Evolutionary conservation across 2,797 vertebrate genomes (phyloP).

Genomic region (Enteromius trimaculatus): DNA sequence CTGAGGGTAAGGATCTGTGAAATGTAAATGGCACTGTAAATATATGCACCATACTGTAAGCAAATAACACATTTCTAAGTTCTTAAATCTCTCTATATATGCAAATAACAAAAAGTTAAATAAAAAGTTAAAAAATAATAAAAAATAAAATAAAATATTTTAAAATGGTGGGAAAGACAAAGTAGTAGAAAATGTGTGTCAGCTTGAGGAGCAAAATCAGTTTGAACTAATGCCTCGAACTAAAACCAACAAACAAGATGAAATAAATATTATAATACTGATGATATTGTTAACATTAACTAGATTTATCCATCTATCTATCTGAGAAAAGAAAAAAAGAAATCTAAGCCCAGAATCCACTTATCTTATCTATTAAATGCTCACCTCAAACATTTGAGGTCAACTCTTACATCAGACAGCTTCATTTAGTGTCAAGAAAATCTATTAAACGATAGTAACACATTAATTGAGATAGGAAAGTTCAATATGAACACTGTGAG

Average conservation of each 20-base stretch:
- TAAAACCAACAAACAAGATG: no score
- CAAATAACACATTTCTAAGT: background rate
- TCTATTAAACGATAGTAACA: slow-evolving; percentile 57
- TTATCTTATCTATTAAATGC: slow-evolving; percentile 29
- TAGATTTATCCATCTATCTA: no score
- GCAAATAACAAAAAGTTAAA: background rate
- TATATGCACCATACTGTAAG: background rate
- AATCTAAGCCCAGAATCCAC: background rate
- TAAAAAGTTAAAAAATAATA: background rate
- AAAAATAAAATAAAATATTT: background rate
- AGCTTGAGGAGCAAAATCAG: no score
- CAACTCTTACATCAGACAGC: slow-evolving; percentile 29
- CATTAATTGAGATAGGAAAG: slow-evolving; percentile 43
- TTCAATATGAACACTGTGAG: background rate
- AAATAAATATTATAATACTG: no score
- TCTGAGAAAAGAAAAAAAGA: background rate
- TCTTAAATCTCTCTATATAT: background rate
- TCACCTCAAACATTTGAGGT: slow-evolving; percentile 27
- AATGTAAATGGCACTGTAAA: slow-evolving; percentile 24
- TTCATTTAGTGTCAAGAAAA: slow-evolving; percentile 44
- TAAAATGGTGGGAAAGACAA: background rate
- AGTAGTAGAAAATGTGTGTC: background rate
- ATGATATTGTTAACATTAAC: no score
- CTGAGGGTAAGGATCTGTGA: background rate
- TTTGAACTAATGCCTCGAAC: no score